Base-by-base conservation (phyloP, 2,888 invertebrate genomes). In the Leptinotarsa haldemani region DNA sequence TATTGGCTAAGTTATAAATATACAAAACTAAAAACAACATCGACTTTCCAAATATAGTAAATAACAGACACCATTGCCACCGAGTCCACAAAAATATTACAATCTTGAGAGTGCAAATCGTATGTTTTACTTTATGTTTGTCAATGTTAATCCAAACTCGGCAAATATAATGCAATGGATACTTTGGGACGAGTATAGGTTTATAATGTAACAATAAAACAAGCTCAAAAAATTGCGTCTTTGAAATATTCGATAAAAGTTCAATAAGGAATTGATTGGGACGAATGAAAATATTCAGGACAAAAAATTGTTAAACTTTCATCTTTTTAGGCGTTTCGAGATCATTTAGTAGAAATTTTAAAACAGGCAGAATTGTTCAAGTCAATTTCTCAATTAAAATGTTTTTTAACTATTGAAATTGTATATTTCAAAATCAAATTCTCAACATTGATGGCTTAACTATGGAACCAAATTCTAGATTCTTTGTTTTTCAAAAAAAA, bases 1-100 rank as follows among this genome's bases (percentile, higher is more conserved):
- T 71, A 70, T 16, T 65, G 68, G 47, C 71, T 78, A 78, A 72
- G 25, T n/a, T 69, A 56, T 74, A 68, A 48, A 69, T 56, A 65
- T 73, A 74, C 69, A 74, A 50, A 69, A 71, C 67, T 72, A 69
- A 68, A 66, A 50, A 65, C 40, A 67, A 67, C 69, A 72, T 48
- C 56, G 53, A 70, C 40, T 18, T 53, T 30, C 16, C 20, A 58
- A 40, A 65, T 40, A 46, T 15, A 47, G 61, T 58, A 72, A 65
- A 61, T 61, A 50, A 52, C 61, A 22, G 56, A 25, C 56, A 56
- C 56, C 56, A 22, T 22, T 56, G 56, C 20, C 15, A 22, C 56
- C 22, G 56, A 56, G 56, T 13, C 56, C 2, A 22, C 56, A 56
- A 56, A 56, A 22, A 56, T 56, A 56, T 52, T 52, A 7, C 18